phyloP scores from a whole-genome alignment of 23 tunicate genomes.

The Halocynthia aurantium region DNA sequence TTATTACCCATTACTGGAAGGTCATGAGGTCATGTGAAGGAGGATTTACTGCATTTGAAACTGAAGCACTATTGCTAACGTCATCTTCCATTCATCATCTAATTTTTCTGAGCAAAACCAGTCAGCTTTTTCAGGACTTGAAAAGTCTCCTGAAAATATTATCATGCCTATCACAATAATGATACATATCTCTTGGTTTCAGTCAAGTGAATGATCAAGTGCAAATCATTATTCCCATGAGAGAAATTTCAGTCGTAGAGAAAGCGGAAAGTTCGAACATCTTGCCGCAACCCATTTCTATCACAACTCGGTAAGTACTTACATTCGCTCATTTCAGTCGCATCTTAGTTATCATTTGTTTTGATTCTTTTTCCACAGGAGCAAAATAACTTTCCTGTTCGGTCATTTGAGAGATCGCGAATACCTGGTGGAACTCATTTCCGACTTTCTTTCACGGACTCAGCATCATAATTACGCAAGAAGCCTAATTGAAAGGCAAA shows the following conservation, averaged over 20 bases:
- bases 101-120: no score
- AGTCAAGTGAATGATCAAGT: conserved; percentile 34
- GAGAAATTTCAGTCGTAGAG: conserved; percentile 77
- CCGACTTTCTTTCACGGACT: conserved; percentile 82
- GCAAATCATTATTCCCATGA: conserved; percentile 69
- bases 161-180: no score
- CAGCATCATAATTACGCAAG: conserved; percentile 30
- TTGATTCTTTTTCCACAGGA: conserved; percentile 28
- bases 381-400: conserved; percentile 85
- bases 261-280: conserved; percentile 75
- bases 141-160: no score
- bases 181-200: background rate
- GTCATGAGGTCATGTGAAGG: no score
- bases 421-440: conserved; percentile 65
- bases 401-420: conserved; percentile 86
- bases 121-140: no score
- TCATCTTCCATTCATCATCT: no score
- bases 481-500: background rate
- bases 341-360: no score
- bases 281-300: conserved; percentile 75
- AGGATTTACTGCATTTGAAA: no score
- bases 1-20: no score
- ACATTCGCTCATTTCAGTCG: no score
- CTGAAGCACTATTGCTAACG: no score
- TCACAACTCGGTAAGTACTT: conserved; percentile 59